Evolutionary conservation across 2,888 invertebrate species (phyloP), one percentile per base, ranked within the genome.

Genomic region (Athripsodes cinereus): DNA sequence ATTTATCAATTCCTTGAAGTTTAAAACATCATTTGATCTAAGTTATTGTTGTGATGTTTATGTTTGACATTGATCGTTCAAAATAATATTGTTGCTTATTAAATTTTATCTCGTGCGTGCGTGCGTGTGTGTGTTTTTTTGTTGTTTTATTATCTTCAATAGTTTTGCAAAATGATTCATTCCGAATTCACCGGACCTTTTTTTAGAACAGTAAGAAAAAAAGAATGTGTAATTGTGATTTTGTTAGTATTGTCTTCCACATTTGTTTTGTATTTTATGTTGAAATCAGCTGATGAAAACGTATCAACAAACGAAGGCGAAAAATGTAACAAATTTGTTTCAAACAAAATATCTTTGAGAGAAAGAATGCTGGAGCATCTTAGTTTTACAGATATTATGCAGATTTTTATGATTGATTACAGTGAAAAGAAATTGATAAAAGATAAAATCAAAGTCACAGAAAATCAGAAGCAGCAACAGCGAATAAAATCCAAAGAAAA

Each of bases 371-470:
- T 57, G 16, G 57, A 57, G 20, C 35, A 21, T 2, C 35, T 34
- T 13, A 47, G 22, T 1, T 47, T 53, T 20, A 53, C 53, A 34
- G 58, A 53, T 19, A 19, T 48, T 8, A 58, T 58, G 58, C 58
- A 58, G 21, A 52, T 58, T 13, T 58, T 58, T 47, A 10, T n/a
- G 26, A 26, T 26, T 10, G 26, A 26, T 6, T 26, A 26, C 26
- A 26, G 26, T n/a, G n/a, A 26, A 26, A 26, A 26, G 26, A 26
- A 26, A 6, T 6, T 26, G 5, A 6, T 26, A 3, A 26, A 26
- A 26, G 26, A 26, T 6, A 26, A 26, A 6, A n/a, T n/a, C n/a
- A n/a, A n/a, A n/a, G n/a, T n/a, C n/a, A n/a, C n/a, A n/a, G n/a
- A n/a, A n/a, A n/a, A n/a, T n/a, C n/a, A n/a, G n/a, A n/a, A n/a